phyloP scores from a whole-genome alignment of 2,888 invertebrate genomes.

The Athetis lepigone region DNA sequence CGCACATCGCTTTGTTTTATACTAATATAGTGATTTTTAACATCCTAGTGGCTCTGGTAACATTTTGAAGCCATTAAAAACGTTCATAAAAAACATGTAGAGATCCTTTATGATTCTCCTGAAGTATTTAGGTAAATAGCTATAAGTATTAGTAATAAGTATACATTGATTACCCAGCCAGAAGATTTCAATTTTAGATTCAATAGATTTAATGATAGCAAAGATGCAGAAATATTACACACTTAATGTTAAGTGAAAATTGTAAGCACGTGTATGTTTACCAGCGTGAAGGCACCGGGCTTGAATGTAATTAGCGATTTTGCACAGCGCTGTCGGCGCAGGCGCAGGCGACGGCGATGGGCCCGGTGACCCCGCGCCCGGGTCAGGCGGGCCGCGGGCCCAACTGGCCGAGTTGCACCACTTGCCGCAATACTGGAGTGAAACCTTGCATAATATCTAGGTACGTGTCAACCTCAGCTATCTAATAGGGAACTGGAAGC shows the following conservation, averaged over 20 bases:
- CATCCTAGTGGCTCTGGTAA: no score
- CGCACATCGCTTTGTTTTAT: no score
- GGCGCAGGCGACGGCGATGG: constrained; percentile 60
- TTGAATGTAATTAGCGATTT: constrained; percentile 86
- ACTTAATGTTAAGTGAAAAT: constrained; percentile 45
- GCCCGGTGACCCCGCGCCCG: constrained; percentile 73
- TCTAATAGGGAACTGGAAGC: not conserved
- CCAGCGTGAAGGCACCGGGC: constrained; percentile 62
- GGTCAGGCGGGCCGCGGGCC: constrained; percentile 70
- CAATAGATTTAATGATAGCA: not conserved
- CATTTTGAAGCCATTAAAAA: no score
- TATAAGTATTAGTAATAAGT: no score
- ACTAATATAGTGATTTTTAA: no score
- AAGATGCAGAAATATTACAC: not conserved
- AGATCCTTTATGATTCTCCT: no score
- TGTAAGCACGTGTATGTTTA: constrained; percentile 66
- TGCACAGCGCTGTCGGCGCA: constrained; percentile 80
- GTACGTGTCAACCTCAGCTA: not conserved
- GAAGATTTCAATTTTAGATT: no score
- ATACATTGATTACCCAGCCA: no score
- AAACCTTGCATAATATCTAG: constrained; percentile 38
- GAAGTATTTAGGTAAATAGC: no score
- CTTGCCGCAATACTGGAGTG: constrained; percentile 66
- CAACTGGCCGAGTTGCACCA: constrained; percentile 72
- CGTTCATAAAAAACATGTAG: no score